phyloP scores from a whole-genome alignment of 2,797 vertebrate species.

The Ambastaia sidthimunki region DNA sequence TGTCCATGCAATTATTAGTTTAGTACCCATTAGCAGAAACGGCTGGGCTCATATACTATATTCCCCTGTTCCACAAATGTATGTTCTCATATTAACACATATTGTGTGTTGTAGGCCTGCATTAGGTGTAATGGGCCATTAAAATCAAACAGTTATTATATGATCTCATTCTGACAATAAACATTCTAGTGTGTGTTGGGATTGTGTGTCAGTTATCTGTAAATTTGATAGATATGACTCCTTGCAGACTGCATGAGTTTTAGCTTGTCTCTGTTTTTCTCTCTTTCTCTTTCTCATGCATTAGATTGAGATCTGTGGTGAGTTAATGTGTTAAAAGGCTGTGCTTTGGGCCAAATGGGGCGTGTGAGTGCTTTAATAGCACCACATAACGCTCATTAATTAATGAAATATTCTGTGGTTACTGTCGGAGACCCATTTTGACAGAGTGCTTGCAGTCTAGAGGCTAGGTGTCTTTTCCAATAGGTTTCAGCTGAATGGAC shows the following conservation, averaged over 20 bases:
- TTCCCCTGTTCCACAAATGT: slow-evolving; percentile 16
- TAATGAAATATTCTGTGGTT: slow-evolving; percentile 76
- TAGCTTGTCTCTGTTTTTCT: slow-evolving; percentile 37
- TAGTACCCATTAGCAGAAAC: slow-evolving; percentile 31
- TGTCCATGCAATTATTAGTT: slow-evolving; percentile 32
- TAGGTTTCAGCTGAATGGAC: slow-evolving; percentile 50
- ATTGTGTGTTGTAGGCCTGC: slow-evolving; percentile 3
- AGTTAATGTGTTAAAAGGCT: slow-evolving; percentile 61
- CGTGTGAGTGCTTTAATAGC: slow-evolving; percentile 67
- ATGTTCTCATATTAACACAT: slow-evolving; percentile 27
- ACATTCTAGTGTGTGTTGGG: not conserved
- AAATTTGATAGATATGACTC: slow-evolving; percentile 10
- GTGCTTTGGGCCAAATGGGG: slow-evolving; percentile 68
- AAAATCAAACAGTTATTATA: slow-evolving; percentile 1
- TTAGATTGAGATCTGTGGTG: slow-evolving; percentile 56
- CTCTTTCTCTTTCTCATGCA: slow-evolving; percentile 38
- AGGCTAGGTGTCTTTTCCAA: slow-evolving; percentile 61
- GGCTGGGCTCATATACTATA: not conserved
- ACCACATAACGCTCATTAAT: slow-evolving; percentile 78
- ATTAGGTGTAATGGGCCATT: slow-evolving; percentile 28
- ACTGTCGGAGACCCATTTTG: slow-evolving; percentile 65
- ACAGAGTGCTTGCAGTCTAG: slow-evolving; percentile 59
- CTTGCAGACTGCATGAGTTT: slow-evolving; percentile 13
- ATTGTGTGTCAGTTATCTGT: slow-evolving; percentile 2
- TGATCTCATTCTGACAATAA: not conserved